phyloP scores from a whole-genome alignment of 2,113 vertebrate genomes.

The Corapipo altera region DNA sequence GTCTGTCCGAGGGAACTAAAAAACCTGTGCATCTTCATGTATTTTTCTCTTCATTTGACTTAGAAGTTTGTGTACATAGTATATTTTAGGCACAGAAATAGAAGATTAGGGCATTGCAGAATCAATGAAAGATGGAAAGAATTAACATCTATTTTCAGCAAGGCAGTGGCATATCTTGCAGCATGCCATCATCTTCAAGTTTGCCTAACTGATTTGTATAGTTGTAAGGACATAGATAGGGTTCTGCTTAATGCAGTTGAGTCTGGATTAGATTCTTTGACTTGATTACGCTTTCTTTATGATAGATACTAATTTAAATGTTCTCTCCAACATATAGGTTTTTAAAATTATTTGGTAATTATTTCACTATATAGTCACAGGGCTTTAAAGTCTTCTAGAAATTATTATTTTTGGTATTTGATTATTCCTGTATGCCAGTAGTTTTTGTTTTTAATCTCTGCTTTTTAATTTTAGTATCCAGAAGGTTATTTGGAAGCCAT shows the following conservation, averaged over 20 bases:
- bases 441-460: background rate
- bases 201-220: background rate
- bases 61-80: background rate
- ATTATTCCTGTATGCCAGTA: background rate
- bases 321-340: background rate
- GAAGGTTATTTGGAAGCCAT: constrained; percentile 93
- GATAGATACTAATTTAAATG: background rate
- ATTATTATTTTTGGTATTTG: background rate
- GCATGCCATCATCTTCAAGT: background rate
- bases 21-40: background rate
- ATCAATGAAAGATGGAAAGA: background rate
- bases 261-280: background rate
- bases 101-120: background rate
- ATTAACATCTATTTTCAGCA: background rate
- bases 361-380: background rate
- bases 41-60: background rate
- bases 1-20: background rate
- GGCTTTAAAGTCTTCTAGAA: background rate
- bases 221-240: background rate
- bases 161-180: background rate
- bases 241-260: background rate
- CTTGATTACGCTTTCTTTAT: background rate
- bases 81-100: background rate
- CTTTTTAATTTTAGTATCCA: constrained; percentile 83
- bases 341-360: background rate